Evolutionary conservation across 2,113 vertebrate genomes (phyloP).

Genomic region (Phrynosoma blainvillii): DNA sequence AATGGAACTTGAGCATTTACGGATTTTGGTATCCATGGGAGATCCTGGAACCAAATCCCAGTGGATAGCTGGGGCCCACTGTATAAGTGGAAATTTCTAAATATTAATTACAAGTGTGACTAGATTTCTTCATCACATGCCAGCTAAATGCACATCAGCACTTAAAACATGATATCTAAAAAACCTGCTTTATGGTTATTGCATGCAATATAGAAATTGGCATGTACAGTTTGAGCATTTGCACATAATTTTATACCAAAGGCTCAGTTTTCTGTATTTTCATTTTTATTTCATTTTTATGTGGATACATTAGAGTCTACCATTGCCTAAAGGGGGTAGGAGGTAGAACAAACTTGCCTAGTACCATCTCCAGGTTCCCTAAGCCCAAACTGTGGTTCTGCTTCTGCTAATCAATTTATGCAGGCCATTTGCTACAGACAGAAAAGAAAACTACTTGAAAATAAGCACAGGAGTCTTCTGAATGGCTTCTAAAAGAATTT

Average conservation of each 20-base stretch:
- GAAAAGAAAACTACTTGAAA: not conserved
- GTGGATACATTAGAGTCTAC: too few relatives aligned
- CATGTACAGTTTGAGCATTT: too few relatives aligned
- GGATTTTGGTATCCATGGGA: too few relatives aligned
- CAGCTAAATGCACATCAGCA: not conserved
- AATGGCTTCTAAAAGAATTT: not conserved
- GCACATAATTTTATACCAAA: too few relatives aligned
- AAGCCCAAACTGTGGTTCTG: not conserved
- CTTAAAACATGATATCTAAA: not conserved
- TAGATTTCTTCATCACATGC: not conserved
- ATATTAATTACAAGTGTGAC: not conserved
- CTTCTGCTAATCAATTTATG: not conserved
- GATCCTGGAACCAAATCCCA: too few relatives aligned
- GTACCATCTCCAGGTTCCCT: not conserved
- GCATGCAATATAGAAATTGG: too few relatives aligned
- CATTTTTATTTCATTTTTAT: too few relatives aligned
- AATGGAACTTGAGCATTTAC: too few relatives aligned
- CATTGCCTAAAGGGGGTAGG: not conserved
- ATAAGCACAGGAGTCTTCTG: not conserved
- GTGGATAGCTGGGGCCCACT: too few relatives aligned
- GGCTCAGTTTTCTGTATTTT: too few relatives aligned
- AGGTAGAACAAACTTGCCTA: not conserved
- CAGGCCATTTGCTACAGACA: not conserved
- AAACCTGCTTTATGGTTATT: not conserved
- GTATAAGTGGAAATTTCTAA: not conserved